These are phyloP conservation scores for Tupaia tana DNA, from an alignment of 2,113 vertebrate species.

Conservation along the genomic window DNA sequence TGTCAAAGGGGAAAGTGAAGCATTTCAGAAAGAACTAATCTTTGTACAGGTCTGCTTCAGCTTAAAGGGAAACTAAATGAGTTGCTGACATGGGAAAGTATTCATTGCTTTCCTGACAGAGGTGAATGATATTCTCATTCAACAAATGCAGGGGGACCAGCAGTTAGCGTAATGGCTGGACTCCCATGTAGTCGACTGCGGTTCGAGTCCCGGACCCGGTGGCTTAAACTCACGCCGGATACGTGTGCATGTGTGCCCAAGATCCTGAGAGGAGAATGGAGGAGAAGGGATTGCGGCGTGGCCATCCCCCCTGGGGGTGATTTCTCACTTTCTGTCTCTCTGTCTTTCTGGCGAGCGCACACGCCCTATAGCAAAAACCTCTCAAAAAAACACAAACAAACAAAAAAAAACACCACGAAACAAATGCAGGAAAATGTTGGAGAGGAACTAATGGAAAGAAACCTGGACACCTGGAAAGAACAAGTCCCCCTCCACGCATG, in stretches of 20 bases:
- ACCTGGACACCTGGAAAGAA: neutral
- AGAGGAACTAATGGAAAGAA: neutral
- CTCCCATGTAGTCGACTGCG: too few relatives aligned
- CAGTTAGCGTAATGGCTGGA: too few relatives aligned
- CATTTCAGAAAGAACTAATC: neutral
- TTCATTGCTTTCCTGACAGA: neutral
- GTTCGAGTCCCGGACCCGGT: too few relatives aligned
- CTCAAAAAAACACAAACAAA: too few relatives aligned
- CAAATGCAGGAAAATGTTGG: constrained; percentile 29
- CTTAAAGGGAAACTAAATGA: constrained; percentile 5
- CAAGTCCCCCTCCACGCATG: constrained; percentile 12
- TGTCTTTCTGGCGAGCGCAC: too few relatives aligned
- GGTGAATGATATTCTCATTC: neutral
- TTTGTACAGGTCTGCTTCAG: neutral
- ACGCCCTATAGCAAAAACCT: too few relatives aligned
- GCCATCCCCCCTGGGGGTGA: too few relatives aligned
- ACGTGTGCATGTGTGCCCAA: too few relatives aligned
- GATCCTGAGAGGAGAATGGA: too few relatives aligned
- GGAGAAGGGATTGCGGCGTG: too few relatives aligned
- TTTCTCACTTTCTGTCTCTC: too few relatives aligned
- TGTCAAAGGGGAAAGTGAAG: constrained; percentile 27
- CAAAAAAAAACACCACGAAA: neutral
- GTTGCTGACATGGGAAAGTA: neutral
- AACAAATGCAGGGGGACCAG: constrained; percentile 30
- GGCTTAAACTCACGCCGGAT: too few relatives aligned